phyloP scores from a whole-genome alignment of 2,888 invertebrate species.

The Reticulitermes lucifugus region DNA sequence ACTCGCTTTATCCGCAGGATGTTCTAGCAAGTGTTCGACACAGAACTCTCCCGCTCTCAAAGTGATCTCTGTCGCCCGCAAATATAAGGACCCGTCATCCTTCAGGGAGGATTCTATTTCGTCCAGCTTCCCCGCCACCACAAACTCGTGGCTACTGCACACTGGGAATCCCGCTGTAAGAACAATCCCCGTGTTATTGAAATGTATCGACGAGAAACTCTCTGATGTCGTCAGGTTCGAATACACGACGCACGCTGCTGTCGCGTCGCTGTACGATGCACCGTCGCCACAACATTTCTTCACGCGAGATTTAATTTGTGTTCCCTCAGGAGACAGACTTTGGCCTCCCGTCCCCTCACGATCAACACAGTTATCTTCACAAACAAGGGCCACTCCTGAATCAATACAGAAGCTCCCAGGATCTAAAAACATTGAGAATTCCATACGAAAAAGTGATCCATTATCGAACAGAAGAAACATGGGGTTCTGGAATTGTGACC shows the following conservation, averaged over 20 bases:
- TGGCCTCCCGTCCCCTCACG: neutral
- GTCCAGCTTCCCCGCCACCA: conserved; percentile 36
- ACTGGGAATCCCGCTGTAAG: conserved; percentile 47
- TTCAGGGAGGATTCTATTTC: conserved; percentile 6
- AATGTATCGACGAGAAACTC: conserved; percentile 65
- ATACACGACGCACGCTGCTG: conserved; percentile 60
- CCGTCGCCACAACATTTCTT: conserved; percentile 79
- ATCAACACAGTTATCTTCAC: conserved; percentile 59
- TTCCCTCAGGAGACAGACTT: neutral
- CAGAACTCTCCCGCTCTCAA: conserved; percentile 64
- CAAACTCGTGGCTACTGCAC: conserved; percentile 41
- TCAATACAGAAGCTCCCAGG: conserved; percentile 78
- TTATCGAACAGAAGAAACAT: conserved; percentile 72
- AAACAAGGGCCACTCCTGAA: conserved; percentile 73
- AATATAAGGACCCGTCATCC: conserved; percentile 34
- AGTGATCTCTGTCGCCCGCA: conserved; percentile 28
- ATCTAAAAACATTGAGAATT: conserved; percentile 64
- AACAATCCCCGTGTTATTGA: conserved; percentile 63
- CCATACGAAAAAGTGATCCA: conserved; percentile 72
- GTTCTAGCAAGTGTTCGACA: conserved; percentile 65
- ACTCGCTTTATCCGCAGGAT: conserved; percentile 64
- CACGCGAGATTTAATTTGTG: conserved; percentile 57
- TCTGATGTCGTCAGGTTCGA: conserved; percentile 41
- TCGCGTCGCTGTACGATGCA: conserved; percentile 71
- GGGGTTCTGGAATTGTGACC: conserved; percentile 6